Evolutionary conservation across 2,113 vertebrate genomes (phyloP), one percentile per base, ranked within the genome.

Genomic region (Paracanthobrama guichenoti): DNA sequence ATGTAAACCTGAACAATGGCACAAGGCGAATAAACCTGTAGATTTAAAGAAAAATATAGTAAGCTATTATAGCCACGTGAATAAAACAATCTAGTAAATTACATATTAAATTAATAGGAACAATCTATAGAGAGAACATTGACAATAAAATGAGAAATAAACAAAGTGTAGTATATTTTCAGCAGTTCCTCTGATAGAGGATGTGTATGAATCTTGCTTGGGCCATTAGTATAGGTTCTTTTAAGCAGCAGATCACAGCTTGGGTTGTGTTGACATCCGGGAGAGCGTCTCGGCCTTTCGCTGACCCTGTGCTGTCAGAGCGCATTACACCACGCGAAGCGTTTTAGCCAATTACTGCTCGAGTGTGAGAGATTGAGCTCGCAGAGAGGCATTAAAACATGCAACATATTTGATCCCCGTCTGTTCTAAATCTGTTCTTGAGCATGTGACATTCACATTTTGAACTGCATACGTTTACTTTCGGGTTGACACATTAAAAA

Each of bases 301-400:
- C 62, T 86, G 85, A 86, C 85, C 85, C 64, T 57, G 72, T 6
- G 62, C 85, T 86, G 85, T 86, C 85, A 78, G 50, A 82, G 59
- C 67, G 85, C 85, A 59, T 86, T 86, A 86, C 73, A 71, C 42
- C 31, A 82, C 85, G 39, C 48, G 64, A 53, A 82, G 85, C 79
- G 64, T 75, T 44, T 82, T 76, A 64, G 80, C 85, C 80, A 82
- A 86, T 86, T 84, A 82, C 72, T 62, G 84, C 84, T 84, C 71
- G 88, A 90, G 91, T 85, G 89, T 89, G 91, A 90, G 85, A 81
- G 82, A 53, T 39, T 66, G 57, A 62, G 74, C 71, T 59, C 50
- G 77, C 26, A 67, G 79, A 81, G 79, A 80, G 81, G 85, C 79
- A 81, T 82, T 85, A 81, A 46, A 83, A 66, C 84, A 87, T n/a